A percentile compares a stretch with the other conserved stretches of the same genome.
Evolutionary conservation across 2,888 invertebrate genomes (phyloP).

Genomic region (Apamea sordens): DNA sequence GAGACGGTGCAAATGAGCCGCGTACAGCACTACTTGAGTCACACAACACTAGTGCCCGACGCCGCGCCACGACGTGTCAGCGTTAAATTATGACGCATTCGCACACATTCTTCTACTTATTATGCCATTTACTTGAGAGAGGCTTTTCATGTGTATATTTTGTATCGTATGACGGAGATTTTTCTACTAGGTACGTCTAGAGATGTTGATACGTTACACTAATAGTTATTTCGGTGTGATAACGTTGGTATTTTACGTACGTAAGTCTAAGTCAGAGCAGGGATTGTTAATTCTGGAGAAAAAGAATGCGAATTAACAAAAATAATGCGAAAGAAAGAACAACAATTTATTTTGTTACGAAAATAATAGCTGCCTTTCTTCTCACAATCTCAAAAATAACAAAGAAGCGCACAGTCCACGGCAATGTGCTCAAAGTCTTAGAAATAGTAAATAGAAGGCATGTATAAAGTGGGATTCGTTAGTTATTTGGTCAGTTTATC

Average conservation of each 20-base stretch:
- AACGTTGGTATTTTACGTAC: neutral
- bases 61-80: slow-evolving; percentile 33
- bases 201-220: slow-evolving; percentile 12
- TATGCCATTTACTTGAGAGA: slow-evolving; percentile 50
- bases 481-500: slow-evolving; percentile 63
- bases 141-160: slow-evolving; percentile 58
- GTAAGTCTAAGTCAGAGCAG: neutral
- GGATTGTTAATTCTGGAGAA: neutral
- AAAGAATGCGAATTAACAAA: neutral
- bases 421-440: slow-evolving; percentile 52
- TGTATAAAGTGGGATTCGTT: slow-evolving; percentile 58
- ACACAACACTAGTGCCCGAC: slow-evolving; percentile 29
- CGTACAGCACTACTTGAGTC: slow-evolving; percentile 34
- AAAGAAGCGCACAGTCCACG: slow-evolving; percentile 15
- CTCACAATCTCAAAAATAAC: slow-evolving; percentile 13
- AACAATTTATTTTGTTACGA: slow-evolving; percentile 20
- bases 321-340: slow-evolving; percentile 5
- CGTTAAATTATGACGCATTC: slow-evolving; percentile 61
- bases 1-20: slow-evolving; percentile 63
- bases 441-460: slow-evolving; percentile 48
- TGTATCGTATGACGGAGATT: slow-evolving; percentile 36
- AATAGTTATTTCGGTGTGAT: neutral
- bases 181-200: slow-evolving; percentile 16
- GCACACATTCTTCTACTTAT: slow-evolving; percentile 50
- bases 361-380: slow-evolving; percentile 32